A percentile compares a stretch with the other conserved stretches of the same genome.
These are phyloP conservation scores for Ashinkailepas kermadecensis DNA, from an alignment of 2,888 invertebrate species.

Conservation along the genomic window DNA sequence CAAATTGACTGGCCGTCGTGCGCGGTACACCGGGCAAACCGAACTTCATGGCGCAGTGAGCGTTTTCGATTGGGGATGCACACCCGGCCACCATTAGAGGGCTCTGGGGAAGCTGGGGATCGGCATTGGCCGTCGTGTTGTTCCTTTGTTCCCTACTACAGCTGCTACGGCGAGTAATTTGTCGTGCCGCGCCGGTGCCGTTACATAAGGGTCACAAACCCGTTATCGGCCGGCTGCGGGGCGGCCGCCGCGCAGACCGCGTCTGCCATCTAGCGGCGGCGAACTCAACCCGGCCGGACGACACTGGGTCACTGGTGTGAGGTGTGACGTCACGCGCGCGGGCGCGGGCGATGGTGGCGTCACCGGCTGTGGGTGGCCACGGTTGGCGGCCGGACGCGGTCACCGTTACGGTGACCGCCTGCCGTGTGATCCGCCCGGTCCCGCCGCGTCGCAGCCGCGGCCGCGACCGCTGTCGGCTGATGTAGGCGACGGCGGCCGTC, in stretches of 20 bases:
- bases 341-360: not conserved
- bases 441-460: not conserved
- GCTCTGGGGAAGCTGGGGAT: no score
- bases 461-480: not conserved
- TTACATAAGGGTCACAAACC: not conserved
- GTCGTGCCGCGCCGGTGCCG: not conserved
- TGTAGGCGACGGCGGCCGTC: not conserved
- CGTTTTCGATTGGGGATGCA: no score
- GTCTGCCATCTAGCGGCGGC: constrained; percentile 2
- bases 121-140: no score
- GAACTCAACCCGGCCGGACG: not conserved
- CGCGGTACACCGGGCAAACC: no score
- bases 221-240: not conserved
- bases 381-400: not conserved
- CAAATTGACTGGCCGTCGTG: no score
- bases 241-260: not conserved
- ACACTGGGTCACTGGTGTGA: constrained; percentile 12
- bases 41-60: no score
- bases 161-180: not conserved
- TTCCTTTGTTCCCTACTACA: no score
- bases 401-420: not conserved
- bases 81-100: no score
- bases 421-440: not conserved
- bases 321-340: not conserved
- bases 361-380: not conserved